These are phyloP conservation scores for Formicarius rufipectus DNA, from an alignment of 2,113 vertebrate genomes.

Conservation along the genomic window DNA sequence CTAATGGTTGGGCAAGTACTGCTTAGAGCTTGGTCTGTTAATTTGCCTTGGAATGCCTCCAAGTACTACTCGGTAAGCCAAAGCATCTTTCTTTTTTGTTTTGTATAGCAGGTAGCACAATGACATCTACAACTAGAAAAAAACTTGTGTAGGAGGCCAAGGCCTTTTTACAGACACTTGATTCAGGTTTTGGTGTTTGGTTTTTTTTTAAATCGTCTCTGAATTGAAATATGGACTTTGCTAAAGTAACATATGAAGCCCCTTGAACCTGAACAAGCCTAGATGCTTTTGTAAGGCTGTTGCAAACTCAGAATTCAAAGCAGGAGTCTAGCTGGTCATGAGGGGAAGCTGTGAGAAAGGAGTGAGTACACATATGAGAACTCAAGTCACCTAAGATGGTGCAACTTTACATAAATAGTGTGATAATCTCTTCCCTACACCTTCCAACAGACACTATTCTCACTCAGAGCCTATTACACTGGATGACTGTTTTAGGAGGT, in stretches of 20 bases:
- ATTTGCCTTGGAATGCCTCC: constrained; percentile 32
- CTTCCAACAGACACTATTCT: background rate
- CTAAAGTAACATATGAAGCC: background rate
- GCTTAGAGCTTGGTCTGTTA: constrained; percentile 21
- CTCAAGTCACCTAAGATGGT: background rate
- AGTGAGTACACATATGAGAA: background rate
- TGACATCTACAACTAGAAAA: background rate
- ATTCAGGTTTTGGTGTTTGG: background rate
- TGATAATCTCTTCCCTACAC: background rate
- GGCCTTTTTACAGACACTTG: background rate
- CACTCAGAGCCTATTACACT: background rate
- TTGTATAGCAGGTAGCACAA: background rate
- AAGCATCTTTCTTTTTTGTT: constrained; percentile 2
- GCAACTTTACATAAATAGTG: background rate
- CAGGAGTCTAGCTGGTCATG: background rate
- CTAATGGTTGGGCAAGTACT: background rate
- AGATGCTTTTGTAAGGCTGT: background rate
- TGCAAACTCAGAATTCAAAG: background rate
- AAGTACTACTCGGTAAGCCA: constrained; percentile 16
- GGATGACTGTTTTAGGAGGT: background rate
- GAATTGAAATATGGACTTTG: background rate
- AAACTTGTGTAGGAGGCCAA: background rate
- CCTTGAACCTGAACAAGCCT: background rate
- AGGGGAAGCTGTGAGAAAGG: background rate
- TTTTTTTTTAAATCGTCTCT: background rate